Base-by-base conservation (phyloP, 2,113 vertebrate genomes). In the Camelus bactrianus region DNA sequence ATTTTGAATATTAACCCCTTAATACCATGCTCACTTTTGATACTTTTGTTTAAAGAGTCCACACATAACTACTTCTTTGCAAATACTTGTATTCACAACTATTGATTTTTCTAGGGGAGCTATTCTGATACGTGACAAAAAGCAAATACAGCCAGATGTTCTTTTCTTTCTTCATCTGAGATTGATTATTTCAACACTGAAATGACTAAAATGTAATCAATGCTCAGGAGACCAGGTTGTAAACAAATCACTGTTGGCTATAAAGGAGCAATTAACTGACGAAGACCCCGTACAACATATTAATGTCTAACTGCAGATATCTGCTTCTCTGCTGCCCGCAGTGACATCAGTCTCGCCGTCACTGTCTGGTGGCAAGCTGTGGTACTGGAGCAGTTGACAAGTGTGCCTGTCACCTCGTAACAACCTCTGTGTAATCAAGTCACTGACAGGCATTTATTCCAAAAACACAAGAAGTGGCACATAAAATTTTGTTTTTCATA, bases 331-430 rank as follows among this genome's bases (percentile, higher is more conserved):
- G 56, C 30, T 2, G 0, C 16, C 20, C n/a, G 62, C 8, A 22
- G 1, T 46, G 20, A 17, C 12, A 2, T 16, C 2, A 0, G 0
- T 28, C 16, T n/a, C 0, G 2, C 24, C n/a, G 0, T 50, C 8
- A 2, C n/a, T 11, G 35, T 15, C 46, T 65, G 8, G 17, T 17
- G 32, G 16, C 2, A 15, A 81, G 32, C 19, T 4, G 16, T 11
- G 26, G 42, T 10, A 32, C 22, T 6, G 3, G 38, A 24, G 2
- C 4, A 60, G 38, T 35, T 46, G 14, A 26, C 14, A 1, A 30
- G 19, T 5, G 3, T 8, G 12, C 4, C 42, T 46, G 17, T 85
- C 50, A 62, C 15, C 42, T 50, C 30, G 4, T 6, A 50, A 3
- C 10, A 15, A 32, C 65, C 38, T 75, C n/a, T 26, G 17, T 60